These are phyloP conservation scores for Pseudomyrmex concolor DNA, from an alignment of 1,140 invertebrate species.

Conservation along the genomic window DNA sequence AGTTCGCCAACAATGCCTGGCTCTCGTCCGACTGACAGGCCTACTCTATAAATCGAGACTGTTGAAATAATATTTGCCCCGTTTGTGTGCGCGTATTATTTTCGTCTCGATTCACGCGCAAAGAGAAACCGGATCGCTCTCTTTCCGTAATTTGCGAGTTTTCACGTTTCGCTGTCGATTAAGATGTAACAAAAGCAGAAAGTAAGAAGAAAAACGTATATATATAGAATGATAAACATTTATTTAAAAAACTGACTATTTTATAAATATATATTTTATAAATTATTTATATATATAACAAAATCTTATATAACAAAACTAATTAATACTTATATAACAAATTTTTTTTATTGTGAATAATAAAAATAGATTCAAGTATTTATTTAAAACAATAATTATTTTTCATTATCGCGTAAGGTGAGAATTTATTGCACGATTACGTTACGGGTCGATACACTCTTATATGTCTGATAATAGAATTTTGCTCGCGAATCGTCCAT, in stretches of 20 bases:
- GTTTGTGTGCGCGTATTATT: slow-evolving; percentile 66
- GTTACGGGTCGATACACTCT: neutral
- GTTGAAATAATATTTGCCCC: slow-evolving; percentile 73
- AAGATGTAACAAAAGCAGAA: neutral
- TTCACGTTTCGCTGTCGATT: slow-evolving; percentile 1
- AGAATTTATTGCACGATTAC: neutral
- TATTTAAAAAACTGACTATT: too few relatives aligned
- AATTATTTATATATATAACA: neutral
- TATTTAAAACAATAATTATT: neutral
- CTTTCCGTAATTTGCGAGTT: slow-evolving; percentile 5
- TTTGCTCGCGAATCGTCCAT: slow-evolving; percentile 38
- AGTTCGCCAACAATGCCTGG: slow-evolving; percentile 79
- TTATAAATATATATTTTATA: too few relatives aligned
- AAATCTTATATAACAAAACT: neutral
- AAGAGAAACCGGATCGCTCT: neutral
- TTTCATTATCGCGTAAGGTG: neutral
- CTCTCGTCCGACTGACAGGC: slow-evolving; percentile 73
- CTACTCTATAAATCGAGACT: slow-evolving; percentile 72
- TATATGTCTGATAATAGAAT: slow-evolving; percentile 47
- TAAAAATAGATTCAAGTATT: neutral
- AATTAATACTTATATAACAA: too few relatives aligned
- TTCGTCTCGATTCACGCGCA: slow-evolving; percentile 38
- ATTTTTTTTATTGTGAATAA: too few relatives aligned
- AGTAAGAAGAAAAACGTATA: neutral
- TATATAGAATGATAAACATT: neutral